Base-by-base conservation (phyloP, 2,888 invertebrate genomes). In the Suillia variegata region DNA sequence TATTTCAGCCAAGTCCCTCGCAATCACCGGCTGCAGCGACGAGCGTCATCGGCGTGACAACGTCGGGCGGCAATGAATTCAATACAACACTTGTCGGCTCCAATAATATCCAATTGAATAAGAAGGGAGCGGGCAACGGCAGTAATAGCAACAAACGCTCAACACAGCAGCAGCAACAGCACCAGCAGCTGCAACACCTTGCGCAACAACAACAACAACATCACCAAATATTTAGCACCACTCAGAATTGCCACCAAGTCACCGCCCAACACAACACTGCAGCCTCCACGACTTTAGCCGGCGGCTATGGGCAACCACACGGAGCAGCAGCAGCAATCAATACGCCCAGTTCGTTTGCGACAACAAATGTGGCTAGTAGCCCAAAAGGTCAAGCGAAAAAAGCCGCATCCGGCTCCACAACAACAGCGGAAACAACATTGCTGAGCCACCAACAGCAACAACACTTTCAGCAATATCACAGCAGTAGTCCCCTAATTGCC, bases 311-410 rank as follows among this genome's bases (percentile, higher is more conserved):
- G 74, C 80, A 79, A 75, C 69, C 76, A 74, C 77, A 80, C 70
- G 75, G 79, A 78, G 70, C 78, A 68, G 69, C 80, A 78, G 70
- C 78, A 68, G 69, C 80, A 75, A 75, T 78, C 70, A 78, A 75
- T 68, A 76, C 80, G 75, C 74, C 79, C 74, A 75, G 73, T 76
- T 73, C 80, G 78, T 76, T 80, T 78, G 74, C 80, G 76, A 69
- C 81, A 77, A 74, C 81, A 78, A 77, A 78, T 77, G 77, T 80
- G 79, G 81, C 80, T 77, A 73, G 78, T 74, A 76, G 80, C 75
- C 74, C 81, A 78, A 82, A 82, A 79, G 77, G 80, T 77, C 75
- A 81, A 82, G 67, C 81, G 80, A 82, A 82, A 81, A 82, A 82
- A 76, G 73, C 71, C 62, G 63, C 67, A 65, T 54, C 53, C 21